Evolutionary conservation across 2,888 invertebrate genomes (phyloP).

Genomic region (Baccha elongata): DNA sequence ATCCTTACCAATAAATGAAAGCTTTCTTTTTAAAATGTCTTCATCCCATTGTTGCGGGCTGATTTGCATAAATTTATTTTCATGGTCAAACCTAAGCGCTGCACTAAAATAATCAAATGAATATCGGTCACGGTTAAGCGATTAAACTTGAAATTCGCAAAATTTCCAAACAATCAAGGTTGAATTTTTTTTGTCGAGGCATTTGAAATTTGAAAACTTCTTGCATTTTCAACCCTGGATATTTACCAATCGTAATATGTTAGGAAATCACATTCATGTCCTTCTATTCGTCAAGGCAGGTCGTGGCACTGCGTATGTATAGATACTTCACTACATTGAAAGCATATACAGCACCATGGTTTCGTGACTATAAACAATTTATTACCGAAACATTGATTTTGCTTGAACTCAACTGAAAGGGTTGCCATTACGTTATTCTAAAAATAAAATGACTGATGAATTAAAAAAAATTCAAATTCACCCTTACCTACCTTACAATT

Average conservation of each 20-base stretch:
- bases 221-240: slow-evolving; percentile 20
- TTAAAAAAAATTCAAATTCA: no score
- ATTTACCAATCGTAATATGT: slow-evolving; percentile 15
- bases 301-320: slow-evolving; percentile 10
- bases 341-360: slow-evolving; percentile 15
- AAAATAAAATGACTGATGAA: not conserved
- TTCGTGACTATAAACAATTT: slow-evolving; percentile 68
- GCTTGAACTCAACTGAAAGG: slow-evolving; percentile 12
- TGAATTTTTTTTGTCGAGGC: slow-evolving; percentile 34
- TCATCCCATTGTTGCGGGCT: not conserved
- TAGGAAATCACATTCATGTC: slow-evolving; percentile 14
- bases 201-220: slow-evolving; percentile 15
- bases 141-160: slow-evolving; percentile 67
- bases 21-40: slow-evolving; percentile 25
- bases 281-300: slow-evolving; percentile 25
- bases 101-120: slow-evolving; percentile 46
- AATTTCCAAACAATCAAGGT: slow-evolving; percentile 54
- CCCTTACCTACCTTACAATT: no score
- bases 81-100: slow-evolving; percentile 38
- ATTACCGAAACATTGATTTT: slow-evolving; percentile 64
- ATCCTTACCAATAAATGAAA: slow-evolving; percentile 8
- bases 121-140: slow-evolving; percentile 62
- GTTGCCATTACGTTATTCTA: slow-evolving; percentile 38
- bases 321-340: not conserved
- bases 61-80: slow-evolving; percentile 58